Evolutionary conservation across 2,113 vertebrate species (phyloP), one percentile per base, ranked within the genome.

Genomic region (Vulpes vulpes): DNA sequence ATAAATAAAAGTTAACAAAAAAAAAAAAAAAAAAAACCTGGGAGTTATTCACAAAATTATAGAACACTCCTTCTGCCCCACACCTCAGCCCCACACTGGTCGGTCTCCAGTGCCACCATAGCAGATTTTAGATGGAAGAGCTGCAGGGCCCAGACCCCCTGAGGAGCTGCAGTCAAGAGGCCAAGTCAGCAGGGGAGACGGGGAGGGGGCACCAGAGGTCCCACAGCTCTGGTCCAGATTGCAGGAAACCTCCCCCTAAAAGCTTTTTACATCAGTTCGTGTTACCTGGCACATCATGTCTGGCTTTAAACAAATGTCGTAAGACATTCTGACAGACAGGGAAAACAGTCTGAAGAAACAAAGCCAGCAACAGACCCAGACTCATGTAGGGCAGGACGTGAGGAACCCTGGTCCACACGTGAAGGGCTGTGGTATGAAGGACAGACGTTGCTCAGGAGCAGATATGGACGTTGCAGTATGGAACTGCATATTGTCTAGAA

Each of bases 371-470:
- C 49, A 38, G 27, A 22, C 35, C 64, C 14, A 2, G 35, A 43
- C 20, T 60, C 51, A 8, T 7, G 1, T 25, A 15, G 27, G 49
- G 14, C 6, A 5, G 10, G 11, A 8, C 0, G 15, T 53, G 49
- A 22, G 23, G 62, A 22, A n/a, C n/a, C 57, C 0, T 11, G 85
- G n/a, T 30, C 5, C 12, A 12, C 53, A 2, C 0, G 15, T 35
- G 59, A 2, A 59, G 25, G n/a, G 67, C 25, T 8, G 25, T 0
- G 4, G 5, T 8, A 15, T 1, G 11, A 9, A 59, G 8, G 9
- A 35, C 3, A 9, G 25, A 49, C 2, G 4, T 19, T 27, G 2
- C 9, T 35, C 25, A 11, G 2, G 25, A 71, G 25, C n/a, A 30
- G 67, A 9, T 35, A 14, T 1, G 11, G 11, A 6, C 5, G 15